Evolutionary conservation across 1,140 invertebrate genomes (phyloP).

Genomic region (Meloidogyne exigua): DNA sequence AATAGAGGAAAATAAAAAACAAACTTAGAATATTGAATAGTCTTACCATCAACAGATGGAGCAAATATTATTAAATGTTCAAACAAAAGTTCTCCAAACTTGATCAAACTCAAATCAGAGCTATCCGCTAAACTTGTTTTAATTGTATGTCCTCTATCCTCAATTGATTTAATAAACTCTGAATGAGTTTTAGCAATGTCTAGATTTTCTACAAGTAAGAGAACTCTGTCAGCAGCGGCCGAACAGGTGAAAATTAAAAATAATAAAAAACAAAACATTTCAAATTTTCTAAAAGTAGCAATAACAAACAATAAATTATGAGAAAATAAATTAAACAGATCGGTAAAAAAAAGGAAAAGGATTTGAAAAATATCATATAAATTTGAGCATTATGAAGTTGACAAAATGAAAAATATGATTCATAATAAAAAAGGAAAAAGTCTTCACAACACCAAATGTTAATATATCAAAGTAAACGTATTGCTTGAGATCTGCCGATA

Average conservation of each 20-base stretch:
- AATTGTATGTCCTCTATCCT: constrained; percentile 83
- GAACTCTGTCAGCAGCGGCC: constrained; percentile 40
- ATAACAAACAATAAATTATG: too few relatives aligned
- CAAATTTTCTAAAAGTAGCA: neutral
- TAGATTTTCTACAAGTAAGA: constrained; percentile 90
- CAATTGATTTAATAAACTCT: constrained; percentile 87
- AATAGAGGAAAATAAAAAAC: neutral
- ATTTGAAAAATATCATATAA: too few relatives aligned
- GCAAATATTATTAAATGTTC: constrained; percentile 94
- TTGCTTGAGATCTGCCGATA: too few relatives aligned
- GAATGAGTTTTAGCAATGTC: constrained; percentile 93
- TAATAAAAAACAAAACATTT: neutral
- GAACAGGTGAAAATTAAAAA: neutral
- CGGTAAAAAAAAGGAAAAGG: too few relatives aligned
- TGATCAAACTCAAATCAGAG: constrained; percentile 79
- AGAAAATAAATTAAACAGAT: too few relatives aligned
- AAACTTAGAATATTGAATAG: neutral
- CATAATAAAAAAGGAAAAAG: too few relatives aligned
- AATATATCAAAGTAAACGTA: too few relatives aligned
- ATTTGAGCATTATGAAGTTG: too few relatives aligned
- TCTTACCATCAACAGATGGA: constrained; percentile 80
- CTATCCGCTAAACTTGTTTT: constrained; percentile 93
- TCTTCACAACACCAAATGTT: too few relatives aligned
- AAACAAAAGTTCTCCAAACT: constrained; percentile 94
- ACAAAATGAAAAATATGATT: too few relatives aligned